These are phyloP conservation scores for Autographa pulchrina DNA, from an alignment of 2,888 invertebrate genomes.

Conservation along the genomic window DNA sequence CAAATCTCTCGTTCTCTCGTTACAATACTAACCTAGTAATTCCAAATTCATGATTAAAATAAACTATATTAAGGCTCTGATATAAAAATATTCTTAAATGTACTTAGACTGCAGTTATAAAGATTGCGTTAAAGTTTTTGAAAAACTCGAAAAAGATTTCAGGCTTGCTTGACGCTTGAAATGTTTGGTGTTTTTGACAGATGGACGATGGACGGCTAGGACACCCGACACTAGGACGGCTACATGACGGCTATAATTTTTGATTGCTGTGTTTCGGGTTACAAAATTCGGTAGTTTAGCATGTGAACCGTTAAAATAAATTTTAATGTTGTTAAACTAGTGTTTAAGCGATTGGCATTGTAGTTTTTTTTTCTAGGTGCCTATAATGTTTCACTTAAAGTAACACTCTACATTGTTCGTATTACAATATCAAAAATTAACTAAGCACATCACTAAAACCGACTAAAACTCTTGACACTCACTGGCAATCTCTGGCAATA, in stretches of 20 bases:
- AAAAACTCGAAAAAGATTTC: neutral
- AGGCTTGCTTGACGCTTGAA: slow-evolving; percentile 1
- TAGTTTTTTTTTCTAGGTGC: too few species aligned
- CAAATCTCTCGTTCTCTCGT: slow-evolving; percentile 12
- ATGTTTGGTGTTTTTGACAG: slow-evolving; percentile 1
- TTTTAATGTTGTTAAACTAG: too few species aligned
- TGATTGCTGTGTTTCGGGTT: neutral
- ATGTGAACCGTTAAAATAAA: neutral
- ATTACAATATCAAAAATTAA: too few species aligned
- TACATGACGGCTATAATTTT: too few species aligned
- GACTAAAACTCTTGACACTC: neutral
- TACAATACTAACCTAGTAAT: slow-evolving; percentile 84
- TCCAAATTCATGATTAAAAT: slow-evolving; percentile 86
- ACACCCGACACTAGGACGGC: too few species aligned
- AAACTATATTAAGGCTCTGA: neutral
- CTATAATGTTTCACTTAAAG: too few species aligned
- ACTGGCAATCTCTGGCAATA: too few species aligned
- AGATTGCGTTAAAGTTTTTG: neutral
- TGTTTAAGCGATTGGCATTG: too few species aligned
- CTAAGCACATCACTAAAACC: neutral
- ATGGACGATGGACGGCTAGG: neutral
- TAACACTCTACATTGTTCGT: too few species aligned
- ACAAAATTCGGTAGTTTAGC: neutral
- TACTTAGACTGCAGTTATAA: neutral
- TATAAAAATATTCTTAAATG: neutral